Percentiles rank a stretch among this genome's conserved stretches.
phyloP scores from a whole-genome alignment of 2,888 invertebrate species.

The Idaea straminata region DNA sequence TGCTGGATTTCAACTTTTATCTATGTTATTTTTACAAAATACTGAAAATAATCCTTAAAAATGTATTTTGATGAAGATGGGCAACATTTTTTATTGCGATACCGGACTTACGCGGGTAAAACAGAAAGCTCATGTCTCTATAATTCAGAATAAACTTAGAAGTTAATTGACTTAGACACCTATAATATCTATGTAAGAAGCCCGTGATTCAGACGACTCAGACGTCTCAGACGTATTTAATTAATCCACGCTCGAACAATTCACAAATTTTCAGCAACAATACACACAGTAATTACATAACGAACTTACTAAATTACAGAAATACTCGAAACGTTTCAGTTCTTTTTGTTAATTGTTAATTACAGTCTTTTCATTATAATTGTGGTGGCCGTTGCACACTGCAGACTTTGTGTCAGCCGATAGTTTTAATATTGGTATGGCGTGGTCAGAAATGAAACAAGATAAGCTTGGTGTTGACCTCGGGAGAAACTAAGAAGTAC shows the following conservation, averaged over 20 bases:
- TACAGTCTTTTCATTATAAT: background rate
- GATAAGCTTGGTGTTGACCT: too few species aligned
- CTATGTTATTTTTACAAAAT: too few species aligned
- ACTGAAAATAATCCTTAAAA: too few species aligned
- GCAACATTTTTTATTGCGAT: too few species aligned
- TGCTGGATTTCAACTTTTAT: too few species aligned
- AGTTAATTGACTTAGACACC: background rate
- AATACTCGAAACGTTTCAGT: background rate
- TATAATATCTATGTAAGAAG: background rate
- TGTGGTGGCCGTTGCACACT: background rate
- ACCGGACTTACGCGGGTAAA: too few species aligned
- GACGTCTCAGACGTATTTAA: background rate
- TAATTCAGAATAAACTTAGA: background rate
- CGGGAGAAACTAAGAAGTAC: too few species aligned
- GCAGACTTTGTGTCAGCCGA: background rate
- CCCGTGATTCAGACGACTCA: background rate
- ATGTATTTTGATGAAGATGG: too few species aligned
- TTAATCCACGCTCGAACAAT: background rate
- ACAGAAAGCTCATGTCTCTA: too few species aligned
- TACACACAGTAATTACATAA: background rate
- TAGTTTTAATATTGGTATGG: background rate
- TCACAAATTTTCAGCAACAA: background rate
- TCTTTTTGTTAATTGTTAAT: conserved; percentile 1
- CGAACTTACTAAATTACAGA: background rate
- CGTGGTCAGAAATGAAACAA: background rate